Evolutionary conservation across 1,140 invertebrate genomes (phyloP), one percentile per base, ranked within the genome.

Genomic region (Leptinotarsa texana): DNA sequence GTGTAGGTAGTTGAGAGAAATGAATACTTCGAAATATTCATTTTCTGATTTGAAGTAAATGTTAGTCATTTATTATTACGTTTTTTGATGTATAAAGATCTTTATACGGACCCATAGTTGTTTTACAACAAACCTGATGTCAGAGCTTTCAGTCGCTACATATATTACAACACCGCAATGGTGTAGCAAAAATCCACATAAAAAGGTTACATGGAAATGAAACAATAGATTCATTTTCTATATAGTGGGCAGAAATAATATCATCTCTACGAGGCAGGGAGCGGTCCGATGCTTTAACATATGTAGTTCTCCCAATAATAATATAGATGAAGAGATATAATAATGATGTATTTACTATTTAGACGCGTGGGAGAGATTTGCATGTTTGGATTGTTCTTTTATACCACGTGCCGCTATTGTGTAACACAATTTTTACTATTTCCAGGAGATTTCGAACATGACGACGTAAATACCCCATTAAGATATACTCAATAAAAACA

Each of bases 291-390:
- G 65, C 57, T 22, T 73, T 69, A 76, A 78, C 77, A 78, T 75
- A 78, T 75, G 74, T 78, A 69, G 47, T 47, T 51, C 74, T 75
- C 42, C 66, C 62, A 73, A 75, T 78, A 78, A 78, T 78, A 78
- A 78, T 74, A 75, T 75, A 75, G 77, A 78, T 78, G 75, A 78
- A 78, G 77, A 42, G 61, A 78, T 70, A 78, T 78, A 78, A 78
- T 78, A 78, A 77, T 77, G 74, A 78, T 72, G 72, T 75, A 78
- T 78, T 61, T 72, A 78, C 70, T 63, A 63, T 78, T 78, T 78
- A 69, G 42, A 65, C 27, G 73, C 66, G 75, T 78, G 74, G 77
- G 77, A 63, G 77, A 71, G 72, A 78, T 78, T 78, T 78, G 77
- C 77, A 78, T 78, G 77, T 76, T 71, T 65, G 57, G 24, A 67